Evolutionary conservation across 2,113 vertebrate species (phyloP).

Genomic region (Lontra canadensis): DNA sequence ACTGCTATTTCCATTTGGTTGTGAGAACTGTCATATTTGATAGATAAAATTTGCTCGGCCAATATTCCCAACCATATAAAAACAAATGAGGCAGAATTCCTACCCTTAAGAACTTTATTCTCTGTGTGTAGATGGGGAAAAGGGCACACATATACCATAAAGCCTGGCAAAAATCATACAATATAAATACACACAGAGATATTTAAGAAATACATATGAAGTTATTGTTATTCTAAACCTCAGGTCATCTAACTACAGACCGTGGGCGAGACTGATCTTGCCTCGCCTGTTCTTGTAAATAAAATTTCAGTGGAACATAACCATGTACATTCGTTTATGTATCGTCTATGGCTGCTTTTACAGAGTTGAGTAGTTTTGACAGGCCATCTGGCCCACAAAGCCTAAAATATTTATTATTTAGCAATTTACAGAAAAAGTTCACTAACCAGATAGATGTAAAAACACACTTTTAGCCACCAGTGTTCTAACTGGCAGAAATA

Average conservation of each 20-base stretch:
- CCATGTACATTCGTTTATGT: background rate
- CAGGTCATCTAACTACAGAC: background rate
- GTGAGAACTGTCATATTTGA: background rate
- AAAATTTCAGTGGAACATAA: constrained; percentile 18
- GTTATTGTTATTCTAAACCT: background rate
- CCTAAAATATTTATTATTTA: constrained; percentile 41
- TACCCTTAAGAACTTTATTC: background rate
- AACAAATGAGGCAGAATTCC: background rate
- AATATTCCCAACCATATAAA: background rate
- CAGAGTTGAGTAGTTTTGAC: background rate
- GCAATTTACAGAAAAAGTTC: background rate
- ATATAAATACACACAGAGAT: background rate
- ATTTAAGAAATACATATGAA: background rate
- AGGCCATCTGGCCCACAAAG: constrained; percentile 25
- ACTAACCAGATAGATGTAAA: background rate
- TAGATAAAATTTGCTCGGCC: constrained; percentile 7
- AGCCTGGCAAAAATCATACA: background rate
- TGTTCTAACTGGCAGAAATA: background rate
- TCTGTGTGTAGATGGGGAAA: background rate
- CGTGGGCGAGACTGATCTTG: background rate
- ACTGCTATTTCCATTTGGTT: background rate
- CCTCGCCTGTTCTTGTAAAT: background rate
- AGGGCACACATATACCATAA: background rate
- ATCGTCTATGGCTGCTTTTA: background rate
- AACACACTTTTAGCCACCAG: background rate